Evolutionary conservation across 1,140 invertebrate species (phyloP).

Genomic region (Whitmania pigra): DNA sequence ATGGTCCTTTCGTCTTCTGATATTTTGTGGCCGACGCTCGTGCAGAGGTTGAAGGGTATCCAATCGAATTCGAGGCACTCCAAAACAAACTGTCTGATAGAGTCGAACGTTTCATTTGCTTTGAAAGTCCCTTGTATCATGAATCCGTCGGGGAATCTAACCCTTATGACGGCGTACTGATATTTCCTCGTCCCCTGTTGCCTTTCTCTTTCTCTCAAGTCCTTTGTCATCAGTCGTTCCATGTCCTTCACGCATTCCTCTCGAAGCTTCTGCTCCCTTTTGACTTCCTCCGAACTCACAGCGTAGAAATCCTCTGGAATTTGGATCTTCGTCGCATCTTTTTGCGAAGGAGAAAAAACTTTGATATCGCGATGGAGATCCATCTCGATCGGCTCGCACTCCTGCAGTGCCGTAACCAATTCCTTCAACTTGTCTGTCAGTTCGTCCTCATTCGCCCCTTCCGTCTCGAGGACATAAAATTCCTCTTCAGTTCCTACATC

Average conservation of each 20-base stretch:
- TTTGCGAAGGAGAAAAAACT: conserved; percentile 66
- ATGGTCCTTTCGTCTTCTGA: conserved; percentile 33
- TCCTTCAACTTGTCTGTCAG: conserved; percentile 47
- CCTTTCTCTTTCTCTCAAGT: conserved; percentile 78
- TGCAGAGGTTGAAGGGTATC: conserved; percentile 37
- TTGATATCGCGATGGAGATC: conserved; percentile 70
- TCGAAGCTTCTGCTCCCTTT: conserved; percentile 60
- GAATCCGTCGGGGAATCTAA: conserved; percentile 65
- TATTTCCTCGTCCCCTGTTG: conserved; percentile 63
- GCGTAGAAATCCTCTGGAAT: conserved; percentile 71
- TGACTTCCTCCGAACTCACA: conserved; percentile 64
- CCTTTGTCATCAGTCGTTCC: conserved; percentile 73
- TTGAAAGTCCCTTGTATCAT: conserved; percentile 39
- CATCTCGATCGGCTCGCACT: conserved; percentile 64
- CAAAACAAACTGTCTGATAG: conserved; percentile 32
- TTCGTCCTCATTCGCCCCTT: conserved; percentile 33
- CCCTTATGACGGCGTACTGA: conserved; percentile 65
- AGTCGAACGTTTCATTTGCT: conserved; percentile 33
- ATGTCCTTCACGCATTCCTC: conserved; percentile 61
- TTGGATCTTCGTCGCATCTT: conserved; percentile 47
- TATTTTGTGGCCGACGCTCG: conserved; percentile 32
- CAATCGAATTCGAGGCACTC: conserved; percentile 36
- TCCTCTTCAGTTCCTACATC: conserved; percentile 33
- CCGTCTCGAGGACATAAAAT: conserved; percentile 36
- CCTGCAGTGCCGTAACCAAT: conserved; percentile 59